Percentiles rank a stretch among this genome's conserved stretches.
Evolutionary conservation across 2,888 invertebrate species (phyloP).

Genomic region (Dexiosoma caninum): DNA sequence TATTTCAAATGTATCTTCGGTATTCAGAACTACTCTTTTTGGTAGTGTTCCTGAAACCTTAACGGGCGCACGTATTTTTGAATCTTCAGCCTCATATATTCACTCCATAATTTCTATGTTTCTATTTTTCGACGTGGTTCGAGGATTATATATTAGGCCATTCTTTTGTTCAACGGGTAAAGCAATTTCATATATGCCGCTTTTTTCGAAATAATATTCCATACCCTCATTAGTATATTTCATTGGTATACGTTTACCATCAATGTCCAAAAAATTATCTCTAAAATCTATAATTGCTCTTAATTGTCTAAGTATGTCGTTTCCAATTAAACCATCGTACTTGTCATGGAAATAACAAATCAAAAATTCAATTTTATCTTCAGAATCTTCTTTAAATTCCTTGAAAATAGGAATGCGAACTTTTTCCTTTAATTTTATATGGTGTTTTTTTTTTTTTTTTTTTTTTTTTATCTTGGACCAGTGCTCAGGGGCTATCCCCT

Average conservation of each 20-base stretch:
- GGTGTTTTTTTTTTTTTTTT: too few species aligned
- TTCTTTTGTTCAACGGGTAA: background rate
- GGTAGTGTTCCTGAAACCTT: too few species aligned
- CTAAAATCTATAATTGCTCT: background rate
- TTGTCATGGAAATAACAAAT: background rate
- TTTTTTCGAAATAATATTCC: background rate
- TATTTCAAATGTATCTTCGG: too few species aligned
- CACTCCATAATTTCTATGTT: too few species aligned
- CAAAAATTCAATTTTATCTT: background rate
- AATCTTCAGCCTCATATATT: too few species aligned
- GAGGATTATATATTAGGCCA: background rate
- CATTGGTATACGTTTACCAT: background rate
- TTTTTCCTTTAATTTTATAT: background rate
- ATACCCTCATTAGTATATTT: constrained; percentile 1
- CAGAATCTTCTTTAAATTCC: background rate
- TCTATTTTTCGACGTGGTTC: background rate
- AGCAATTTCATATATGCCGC: background rate
- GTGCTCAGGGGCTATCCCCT: too few species aligned
- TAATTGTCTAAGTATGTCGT: constrained; percentile 10
- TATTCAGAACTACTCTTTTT: too few species aligned
- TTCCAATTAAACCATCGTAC: background rate
- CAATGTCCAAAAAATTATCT: constrained; percentile 1
- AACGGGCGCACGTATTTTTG: too few species aligned
- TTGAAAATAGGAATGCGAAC: constrained; percentile 9
- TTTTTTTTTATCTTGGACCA: too few species aligned